Base-by-base conservation (phyloP, 2,797 vertebrate species). In the Nannoperca australis region DNA sequence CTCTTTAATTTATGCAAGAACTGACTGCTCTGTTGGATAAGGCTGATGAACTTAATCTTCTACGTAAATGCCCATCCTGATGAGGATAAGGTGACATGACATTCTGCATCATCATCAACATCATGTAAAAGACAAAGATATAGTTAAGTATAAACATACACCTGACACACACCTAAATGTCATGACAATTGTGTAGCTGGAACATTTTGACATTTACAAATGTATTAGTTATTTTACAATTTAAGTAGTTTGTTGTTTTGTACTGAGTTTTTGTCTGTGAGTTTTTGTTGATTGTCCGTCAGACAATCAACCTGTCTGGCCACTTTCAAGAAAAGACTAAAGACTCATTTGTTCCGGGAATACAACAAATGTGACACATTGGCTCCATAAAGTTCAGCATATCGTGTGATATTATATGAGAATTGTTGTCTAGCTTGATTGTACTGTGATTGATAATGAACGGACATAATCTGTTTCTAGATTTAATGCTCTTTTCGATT, bases 41-140 rank as follows among this genome's bases (percentile, higher is more conserved):
- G 51, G 59, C 60, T 78, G 81, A 86, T 85, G 55, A 85, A 88
- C 79, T 85, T 69, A 87, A 86, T 88, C 59, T 74, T 73, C 65
- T 79, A 83, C 88, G 76, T 85, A 84, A 91, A 89, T 85, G 36
- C 3, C 0, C 11, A 45, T 62, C 54, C 49, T 78, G 73, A 75
- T 74, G 66, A 74, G 38, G 70, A 59, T 27, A 47, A 44, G 38
- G 18, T 79, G 65, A 73, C 61, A 61, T 76, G 66, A 73, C 44
- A 61, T 71, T 82, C 42, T 75, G 68, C 70, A 69, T 84, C 50
- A 70, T 70, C 1, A 1, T 82, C 73, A 74, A 64, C 61, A 61
- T 84, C 45, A 61, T 80, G 62, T 78, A 62, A 36, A 54, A 68
- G 44, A 78, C 40, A 78, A 75, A 73, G 24, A 77, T 53, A 30